These are phyloP conservation scores for Alsophila aescularia DNA, from an alignment of 2,888 invertebrate species.

Conservation along the genomic window DNA sequence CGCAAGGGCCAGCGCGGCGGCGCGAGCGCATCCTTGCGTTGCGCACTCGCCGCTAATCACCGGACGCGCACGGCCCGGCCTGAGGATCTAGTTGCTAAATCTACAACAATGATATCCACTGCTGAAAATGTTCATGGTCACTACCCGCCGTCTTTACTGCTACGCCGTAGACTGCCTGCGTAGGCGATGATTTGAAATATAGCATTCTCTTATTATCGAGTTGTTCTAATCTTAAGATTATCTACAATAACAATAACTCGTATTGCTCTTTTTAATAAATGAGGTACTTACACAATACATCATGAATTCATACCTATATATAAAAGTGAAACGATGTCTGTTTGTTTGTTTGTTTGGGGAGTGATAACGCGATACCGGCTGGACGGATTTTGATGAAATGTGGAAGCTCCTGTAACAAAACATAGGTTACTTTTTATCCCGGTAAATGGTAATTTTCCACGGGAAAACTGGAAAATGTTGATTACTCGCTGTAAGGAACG, in stretches of 20 bases:
- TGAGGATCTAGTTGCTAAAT: conserved; percentile 69
- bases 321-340: no score
- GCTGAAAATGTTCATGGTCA: conserved; percentile 54
- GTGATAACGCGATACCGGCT: no score
- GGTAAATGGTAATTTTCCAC: no score
- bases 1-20: conserved; percentile 66
- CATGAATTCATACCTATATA: no score
- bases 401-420: no score
- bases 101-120: conserved; percentile 49
- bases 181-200: conserved; percentile 10
- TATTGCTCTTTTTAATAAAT: conserved; percentile 9
- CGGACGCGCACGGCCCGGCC: conserved; percentile 65
- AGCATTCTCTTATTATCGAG: conserved; percentile 6
- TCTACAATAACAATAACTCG: conserved; percentile 10
- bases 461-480: no score
- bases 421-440: no score
- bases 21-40: conserved; percentile 74
- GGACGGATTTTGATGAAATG: no score
- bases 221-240: conserved; percentile 2
- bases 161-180: conserved; percentile 34
- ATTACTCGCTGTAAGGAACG: no score
- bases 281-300: conserved; percentile 8
- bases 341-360: no score
- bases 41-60: conserved; percentile 75
- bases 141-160: conserved; percentile 14